Evolutionary conservation across 2,888 invertebrate species (phyloP).

Genomic region (Eueremaeus valkanovi): DNA sequence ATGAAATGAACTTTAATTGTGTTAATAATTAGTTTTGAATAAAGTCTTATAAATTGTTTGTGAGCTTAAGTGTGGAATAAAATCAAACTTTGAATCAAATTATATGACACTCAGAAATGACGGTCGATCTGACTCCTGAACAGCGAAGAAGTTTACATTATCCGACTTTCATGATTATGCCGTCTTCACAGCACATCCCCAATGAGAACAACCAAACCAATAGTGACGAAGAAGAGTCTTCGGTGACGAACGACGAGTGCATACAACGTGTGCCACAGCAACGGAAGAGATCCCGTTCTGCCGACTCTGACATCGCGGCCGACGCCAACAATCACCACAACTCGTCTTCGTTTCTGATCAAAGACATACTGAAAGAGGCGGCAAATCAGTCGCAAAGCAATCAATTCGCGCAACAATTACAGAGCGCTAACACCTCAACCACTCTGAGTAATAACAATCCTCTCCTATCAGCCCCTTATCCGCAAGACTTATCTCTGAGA

Average conservation of each 20-base stretch:
- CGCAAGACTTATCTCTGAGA: slow-evolving; percentile 4
- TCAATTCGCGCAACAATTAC: slow-evolving; percentile 1
- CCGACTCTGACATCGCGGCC: neutral
- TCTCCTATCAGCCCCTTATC: slow-evolving; percentile 9
- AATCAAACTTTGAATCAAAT: neutral
- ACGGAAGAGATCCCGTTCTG: neutral
- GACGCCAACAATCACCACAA: slow-evolving; percentile 4
- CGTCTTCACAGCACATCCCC: neutral
- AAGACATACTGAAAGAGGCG: neutral
- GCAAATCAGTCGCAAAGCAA: slow-evolving; percentile 4
- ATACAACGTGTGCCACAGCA: neutral
- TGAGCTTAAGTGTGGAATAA: neutral
- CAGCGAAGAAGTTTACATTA: neutral
- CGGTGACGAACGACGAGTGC: neutral
- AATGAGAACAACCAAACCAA: neutral
- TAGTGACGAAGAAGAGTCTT: neutral
- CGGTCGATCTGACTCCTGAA: slow-evolving; percentile 2
- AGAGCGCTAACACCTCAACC: slow-evolving; percentile 12
- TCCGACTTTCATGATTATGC: neutral
- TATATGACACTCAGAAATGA: slow-evolving; percentile 1
- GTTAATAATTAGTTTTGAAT: neutral
- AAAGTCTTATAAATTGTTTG: neutral
- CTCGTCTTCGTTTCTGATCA: neutral
- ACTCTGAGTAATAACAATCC: slow-evolving; percentile 1
- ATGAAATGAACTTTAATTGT: neutral